These are phyloP conservation scores for Oncorhynchus clarkii DNA, from an alignment of 2,113 vertebrate genomes.

Conservation along the genomic window DNA sequence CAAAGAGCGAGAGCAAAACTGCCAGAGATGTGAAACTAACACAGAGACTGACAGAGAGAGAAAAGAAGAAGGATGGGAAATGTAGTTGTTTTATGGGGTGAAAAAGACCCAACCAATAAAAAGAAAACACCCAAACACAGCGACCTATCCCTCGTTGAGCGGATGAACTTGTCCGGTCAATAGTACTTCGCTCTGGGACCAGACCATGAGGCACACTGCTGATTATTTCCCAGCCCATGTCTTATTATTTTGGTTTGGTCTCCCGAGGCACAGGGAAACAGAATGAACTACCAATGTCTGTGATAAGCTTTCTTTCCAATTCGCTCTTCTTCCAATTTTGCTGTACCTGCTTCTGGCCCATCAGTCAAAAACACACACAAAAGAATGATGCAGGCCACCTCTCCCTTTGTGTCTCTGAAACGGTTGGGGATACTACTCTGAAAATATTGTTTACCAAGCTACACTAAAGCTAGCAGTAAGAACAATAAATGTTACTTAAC, in stretches of 20 bases:
- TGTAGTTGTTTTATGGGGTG: neutral
- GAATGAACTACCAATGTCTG: slow-evolving; percentile 40
- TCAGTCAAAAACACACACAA: slow-evolving; percentile 42
- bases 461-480: too few relatives aligned
- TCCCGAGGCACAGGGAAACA: slow-evolving; percentile 28
- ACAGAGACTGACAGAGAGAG: neutral
- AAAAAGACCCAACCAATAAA: slow-evolving; percentile 5
- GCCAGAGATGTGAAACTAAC: neutral
- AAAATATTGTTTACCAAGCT: too few relatives aligned
- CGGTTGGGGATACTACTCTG: neutral
- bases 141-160: neutral
- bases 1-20: neutral
- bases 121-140: slow-evolving; percentile 4
- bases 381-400: slow-evolving; percentile 22
- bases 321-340: slow-evolving; percentile 43
- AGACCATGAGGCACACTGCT: slow-evolving; percentile 21
- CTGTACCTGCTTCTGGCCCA: slow-evolving; percentile 19
- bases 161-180: slow-evolving; percentile 39
- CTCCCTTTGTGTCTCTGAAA: slow-evolving; percentile 37
- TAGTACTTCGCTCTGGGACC: slow-evolving; percentile 19
- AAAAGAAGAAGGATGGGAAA: neutral
- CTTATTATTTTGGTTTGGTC: slow-evolving; percentile 47
- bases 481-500: too few relatives aligned
- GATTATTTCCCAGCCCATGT: slow-evolving; percentile 45
- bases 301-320: slow-evolving; percentile 58